These are phyloP conservation scores for Pogonomyrmex californicus DNA, from an alignment of 1,140 invertebrate species.

Conservation along the genomic window DNA sequence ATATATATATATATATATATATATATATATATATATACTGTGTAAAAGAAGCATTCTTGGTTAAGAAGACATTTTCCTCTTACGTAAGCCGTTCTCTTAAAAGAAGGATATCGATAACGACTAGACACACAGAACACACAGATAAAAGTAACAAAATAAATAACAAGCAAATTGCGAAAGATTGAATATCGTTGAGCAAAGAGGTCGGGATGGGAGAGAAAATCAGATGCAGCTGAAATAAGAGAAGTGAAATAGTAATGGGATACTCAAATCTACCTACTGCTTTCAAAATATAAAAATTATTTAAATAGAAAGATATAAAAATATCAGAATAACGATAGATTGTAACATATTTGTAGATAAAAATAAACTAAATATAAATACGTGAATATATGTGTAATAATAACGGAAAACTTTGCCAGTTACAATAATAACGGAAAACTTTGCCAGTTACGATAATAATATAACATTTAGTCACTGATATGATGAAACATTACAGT, in stretches of 20 bases:
- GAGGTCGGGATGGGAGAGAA: neutral
- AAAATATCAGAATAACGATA: neutral
- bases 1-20: too few species aligned
- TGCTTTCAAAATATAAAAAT: neutral
- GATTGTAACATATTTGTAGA: neutral
- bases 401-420: neutral
- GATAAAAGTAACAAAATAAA: neutral
- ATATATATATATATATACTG: too few species aligned
- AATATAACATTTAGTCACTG: neutral
- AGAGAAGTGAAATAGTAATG: neutral
- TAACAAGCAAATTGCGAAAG: neutral
- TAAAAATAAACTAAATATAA: neutral
- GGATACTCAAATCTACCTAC: neutral
- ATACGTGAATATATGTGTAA: neutral
- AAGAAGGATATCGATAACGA: neutral
- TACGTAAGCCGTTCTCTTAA: neutral
- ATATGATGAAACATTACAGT: neutral
- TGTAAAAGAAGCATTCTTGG: too few species aligned
- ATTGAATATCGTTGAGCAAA: neutral
- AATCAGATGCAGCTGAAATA: neutral
- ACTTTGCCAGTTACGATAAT: neutral
- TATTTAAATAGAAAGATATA: neutral
- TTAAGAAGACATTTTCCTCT: constrained; percentile 13
- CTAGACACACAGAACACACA: neutral
- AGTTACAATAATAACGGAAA: neutral